phyloP scores from a whole-genome alignment of 2,113 vertebrate species.

The Rhynchopsitta pachyrhyncha region DNA sequence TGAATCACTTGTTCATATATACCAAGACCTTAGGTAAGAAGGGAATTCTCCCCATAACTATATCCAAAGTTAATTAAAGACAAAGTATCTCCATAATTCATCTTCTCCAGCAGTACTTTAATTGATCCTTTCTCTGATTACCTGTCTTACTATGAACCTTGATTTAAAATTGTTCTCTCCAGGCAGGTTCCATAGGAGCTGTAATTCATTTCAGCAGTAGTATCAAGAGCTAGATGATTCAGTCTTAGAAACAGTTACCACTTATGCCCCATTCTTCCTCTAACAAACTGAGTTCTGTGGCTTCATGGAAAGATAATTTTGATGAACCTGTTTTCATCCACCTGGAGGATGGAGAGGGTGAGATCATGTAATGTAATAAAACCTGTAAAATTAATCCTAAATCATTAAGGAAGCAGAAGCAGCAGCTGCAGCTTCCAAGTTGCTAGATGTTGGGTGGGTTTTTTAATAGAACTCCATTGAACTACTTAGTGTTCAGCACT shows the following conservation, averaged over 20 bases:
- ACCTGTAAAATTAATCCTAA: conserved; percentile 56
- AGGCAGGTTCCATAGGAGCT: not conserved
- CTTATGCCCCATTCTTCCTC: not conserved
- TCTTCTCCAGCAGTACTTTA: not conserved
- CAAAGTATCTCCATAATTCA: not conserved
- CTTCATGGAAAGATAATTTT: not conserved
- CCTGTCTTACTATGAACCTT: not conserved
- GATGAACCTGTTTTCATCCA: not conserved
- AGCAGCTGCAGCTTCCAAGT: conserved; percentile 65
- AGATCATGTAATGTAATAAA: conserved; percentile 43
- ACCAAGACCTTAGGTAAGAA: not conserved
- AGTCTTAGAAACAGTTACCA: conserved; percentile 15
- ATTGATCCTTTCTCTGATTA: not conserved
- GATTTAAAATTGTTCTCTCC: not conserved
- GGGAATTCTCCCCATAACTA: not conserved
- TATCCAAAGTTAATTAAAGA: not conserved
- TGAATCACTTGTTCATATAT: not conserved
- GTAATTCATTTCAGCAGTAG: not conserved
- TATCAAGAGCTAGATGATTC: not conserved
- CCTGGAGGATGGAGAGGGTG: not conserved
- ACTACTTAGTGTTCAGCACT: not conserved
- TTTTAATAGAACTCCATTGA: not conserved
- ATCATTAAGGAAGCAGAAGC: conserved; percentile 44
- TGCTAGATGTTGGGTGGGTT: not conserved
- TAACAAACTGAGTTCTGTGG: not conserved